A percentile compares a stretch with the other conserved stretches of the same genome.
These are phyloP conservation scores for Agapetus fuscipes DNA, from an alignment of 2,888 invertebrate species.

Conservation along the genomic window DNA sequence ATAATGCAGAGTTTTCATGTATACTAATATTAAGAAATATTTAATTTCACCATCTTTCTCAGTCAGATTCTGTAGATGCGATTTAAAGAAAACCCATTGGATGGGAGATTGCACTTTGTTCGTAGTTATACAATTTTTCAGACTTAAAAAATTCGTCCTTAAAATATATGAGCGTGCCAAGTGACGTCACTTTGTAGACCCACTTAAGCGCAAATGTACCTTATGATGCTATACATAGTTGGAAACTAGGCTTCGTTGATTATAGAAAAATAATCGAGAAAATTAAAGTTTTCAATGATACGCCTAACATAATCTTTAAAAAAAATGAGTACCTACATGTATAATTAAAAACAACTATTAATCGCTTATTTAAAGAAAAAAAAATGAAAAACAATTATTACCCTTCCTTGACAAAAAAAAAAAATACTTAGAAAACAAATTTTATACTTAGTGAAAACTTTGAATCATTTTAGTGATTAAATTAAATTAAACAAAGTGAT, in stretches of 20 bases:
- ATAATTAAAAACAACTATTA: conserved; percentile 12
- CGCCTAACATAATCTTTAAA: conserved; percentile 5
- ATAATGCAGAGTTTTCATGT: too few species aligned
- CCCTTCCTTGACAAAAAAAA: conserved; percentile 11
- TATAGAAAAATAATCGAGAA: neutral
- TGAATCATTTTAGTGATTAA: conserved; percentile 10
- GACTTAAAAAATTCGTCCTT: conserved; percentile 22
- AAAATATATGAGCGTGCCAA: conserved; percentile 11
- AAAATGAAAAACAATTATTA: conserved; percentile 14
- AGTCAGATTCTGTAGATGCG: too few species aligned
- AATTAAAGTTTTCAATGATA: conserved; percentile 4
- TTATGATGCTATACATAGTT: conserved; percentile 15
- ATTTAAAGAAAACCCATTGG: too few species aligned
- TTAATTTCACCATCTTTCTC: too few species aligned
- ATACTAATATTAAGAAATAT: too few species aligned
- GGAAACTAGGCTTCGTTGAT: conserved; percentile 18
- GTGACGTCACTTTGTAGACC: too few species aligned
- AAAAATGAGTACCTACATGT: conserved; percentile 16
- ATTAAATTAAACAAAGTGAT: conserved; percentile 8
- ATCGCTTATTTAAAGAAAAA: conserved; percentile 14
- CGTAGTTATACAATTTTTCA: conserved; percentile 19
- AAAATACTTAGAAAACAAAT: conserved; percentile 13
- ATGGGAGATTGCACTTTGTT: neutral
- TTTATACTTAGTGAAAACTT: conserved; percentile 16
- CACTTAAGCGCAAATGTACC: conserved; percentile 10